These are phyloP conservation scores for Mareca strepera DNA, from an alignment of 2,797 vertebrate genomes.

Conservation along the genomic window DNA sequence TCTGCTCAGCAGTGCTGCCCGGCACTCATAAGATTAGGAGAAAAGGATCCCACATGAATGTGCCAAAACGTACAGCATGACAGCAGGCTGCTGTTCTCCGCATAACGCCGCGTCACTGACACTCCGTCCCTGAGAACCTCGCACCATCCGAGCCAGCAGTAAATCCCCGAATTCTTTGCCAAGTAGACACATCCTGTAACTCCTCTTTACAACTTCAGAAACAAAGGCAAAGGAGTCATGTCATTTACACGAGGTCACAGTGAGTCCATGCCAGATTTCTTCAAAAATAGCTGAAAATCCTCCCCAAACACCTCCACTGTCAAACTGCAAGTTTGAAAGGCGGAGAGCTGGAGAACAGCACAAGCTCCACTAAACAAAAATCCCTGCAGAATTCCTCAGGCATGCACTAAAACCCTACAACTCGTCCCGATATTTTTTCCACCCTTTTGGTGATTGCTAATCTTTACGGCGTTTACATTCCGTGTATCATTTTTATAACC, in stretches of 20 bases:
- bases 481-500: slow-evolving; percentile 70
- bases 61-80: neutral
- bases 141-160: neutral
- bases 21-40: neutral
- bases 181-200: slow-evolving; percentile 24
- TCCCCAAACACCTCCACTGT: neutral
- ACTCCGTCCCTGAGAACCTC: neutral
- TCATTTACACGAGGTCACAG: neutral
- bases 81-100: neutral
- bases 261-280: neutral
- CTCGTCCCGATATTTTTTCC: slow-evolving; percentile 32
- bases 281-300: neutral
- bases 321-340: neutral
- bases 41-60: neutral
- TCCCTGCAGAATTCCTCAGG: slow-evolving; percentile 43
- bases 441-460: slow-evolving; percentile 19
- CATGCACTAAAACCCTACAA: slow-evolving; percentile 44
- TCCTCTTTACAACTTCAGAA: neutral
- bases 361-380: neutral
- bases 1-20: neutral
- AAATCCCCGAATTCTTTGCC: slow-evolving; percentile 28
- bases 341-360: neutral
- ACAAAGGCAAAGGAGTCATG: neutral
- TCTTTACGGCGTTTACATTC: slow-evolving; percentile 72
- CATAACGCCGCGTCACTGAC: rapidly evolving